Evolutionary conservation across 2,888 invertebrate species (phyloP), one percentile per base, ranked within the genome.

Genomic region (Cantharis rustica): DNA sequence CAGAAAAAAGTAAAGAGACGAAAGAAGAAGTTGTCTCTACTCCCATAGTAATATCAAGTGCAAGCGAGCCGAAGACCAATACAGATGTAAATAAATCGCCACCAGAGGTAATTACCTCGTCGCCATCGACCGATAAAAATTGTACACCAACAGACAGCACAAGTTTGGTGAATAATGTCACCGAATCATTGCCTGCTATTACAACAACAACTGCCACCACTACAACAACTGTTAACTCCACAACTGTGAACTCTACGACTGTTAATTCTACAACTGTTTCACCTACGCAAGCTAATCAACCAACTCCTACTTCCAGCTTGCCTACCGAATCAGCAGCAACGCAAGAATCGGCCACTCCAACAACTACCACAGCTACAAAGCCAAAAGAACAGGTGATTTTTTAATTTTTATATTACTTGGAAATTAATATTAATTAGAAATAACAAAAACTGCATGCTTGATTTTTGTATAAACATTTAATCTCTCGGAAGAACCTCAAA

Each of bases 21-120:
- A 66, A 66, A 66, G 64, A 66, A 13, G 64, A 20, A 31, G 31
- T 15, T 15, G 23, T 69, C 9, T 2, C 31, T 15, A 9, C 63
- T 88, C 17, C 89, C 88, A 81, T 89, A 88, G 84, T 88, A 88
- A 13, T 85, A 89, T 20, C 89, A 89, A 82, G 89, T 88, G 83
- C 88, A 88, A 13, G 85, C 88, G 71, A 88, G 88, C 80, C 62
- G 15, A 71, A 64, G 61, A 69, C 64, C 26, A 75, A 72, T 72
- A 23, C 20, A 11, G 72, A 73, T 31, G 75, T 66, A 68, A 77
- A 71, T 61, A 79, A 77, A 71, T 13, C 75, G 9, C 26, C 69
- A 26, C 26, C 69, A 61, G 75, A 76, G 26, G 62, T n/a, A 68
- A 68, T 68, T 62, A 71, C 63, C 10, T 68, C 31, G 20, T 61